Percentiles rank a stretch among this genome's conserved stretches.
Evolutionary conservation across 2,888 invertebrate species (phyloP).

Genomic region (Urechis unicinctus): DNA sequence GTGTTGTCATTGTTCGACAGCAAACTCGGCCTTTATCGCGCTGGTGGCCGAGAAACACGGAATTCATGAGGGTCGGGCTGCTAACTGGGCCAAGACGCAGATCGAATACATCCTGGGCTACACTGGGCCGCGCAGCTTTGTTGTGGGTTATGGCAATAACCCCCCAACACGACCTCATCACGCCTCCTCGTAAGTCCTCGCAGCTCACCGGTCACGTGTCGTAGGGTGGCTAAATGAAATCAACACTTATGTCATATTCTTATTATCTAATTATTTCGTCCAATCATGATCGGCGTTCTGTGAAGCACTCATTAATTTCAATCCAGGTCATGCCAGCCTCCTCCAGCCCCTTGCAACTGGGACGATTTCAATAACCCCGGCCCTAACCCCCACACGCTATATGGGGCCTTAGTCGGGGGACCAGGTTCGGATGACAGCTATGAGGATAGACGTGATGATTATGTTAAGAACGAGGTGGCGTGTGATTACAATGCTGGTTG

Average conservation of each 20-base stretch:
- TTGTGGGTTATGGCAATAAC: slow-evolving; percentile 33
- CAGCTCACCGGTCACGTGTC: neutral
- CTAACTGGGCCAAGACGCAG: slow-evolving; percentile 29
- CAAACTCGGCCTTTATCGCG: slow-evolving; percentile 30
- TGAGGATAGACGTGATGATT: slow-evolving; percentile 31
- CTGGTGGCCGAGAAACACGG: slow-evolving; percentile 36
- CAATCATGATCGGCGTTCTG: neutral
- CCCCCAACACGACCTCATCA: slow-evolving; percentile 36
- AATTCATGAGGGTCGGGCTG: slow-evolving; percentile 23
- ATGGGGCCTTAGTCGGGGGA: slow-evolving; percentile 43
- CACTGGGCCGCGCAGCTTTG: slow-evolving; percentile 27
- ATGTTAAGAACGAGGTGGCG: slow-evolving; percentile 38
- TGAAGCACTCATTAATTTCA: neutral
- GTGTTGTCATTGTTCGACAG: slow-evolving; percentile 24
- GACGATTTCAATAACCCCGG: slow-evolving; percentile 23
- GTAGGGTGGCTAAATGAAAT: no score
- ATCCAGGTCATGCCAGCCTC: slow-evolving; percentile 33
- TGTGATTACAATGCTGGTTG: slow-evolving; percentile 43
- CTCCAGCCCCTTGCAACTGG: slow-evolving; percentile 32
- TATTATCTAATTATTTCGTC: no score
- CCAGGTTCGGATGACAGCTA: slow-evolving; percentile 33
- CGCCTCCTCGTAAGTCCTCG: slow-evolving; percentile 26
- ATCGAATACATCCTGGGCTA: slow-evolving; percentile 38
- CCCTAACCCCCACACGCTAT: slow-evolving; percentile 35
- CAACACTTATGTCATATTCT: no score